These are phyloP conservation scores for Conus canariensis DNA, from an alignment of 2,888 invertebrate species.

Conservation along the genomic window DNA sequence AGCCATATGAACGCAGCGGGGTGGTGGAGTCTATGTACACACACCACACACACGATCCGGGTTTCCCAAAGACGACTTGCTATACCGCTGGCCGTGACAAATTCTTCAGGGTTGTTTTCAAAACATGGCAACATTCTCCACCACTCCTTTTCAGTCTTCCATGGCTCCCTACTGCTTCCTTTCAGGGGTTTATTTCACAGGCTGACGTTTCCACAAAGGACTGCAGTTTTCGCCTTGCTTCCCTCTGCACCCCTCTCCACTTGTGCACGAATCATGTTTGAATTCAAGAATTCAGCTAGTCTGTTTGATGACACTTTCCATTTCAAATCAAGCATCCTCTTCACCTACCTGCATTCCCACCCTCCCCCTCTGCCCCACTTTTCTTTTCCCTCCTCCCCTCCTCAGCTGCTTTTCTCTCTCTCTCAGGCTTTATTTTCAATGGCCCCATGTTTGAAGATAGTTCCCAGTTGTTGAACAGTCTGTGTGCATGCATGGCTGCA, in stretches of 20 bases:
- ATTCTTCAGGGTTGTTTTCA: not conserved
- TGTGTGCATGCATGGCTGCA: not conserved
- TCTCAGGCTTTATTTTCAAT: not conserved
- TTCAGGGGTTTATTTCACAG: too few species aligned
- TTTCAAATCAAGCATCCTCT: too few species aligned
- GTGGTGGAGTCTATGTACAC: too few species aligned
- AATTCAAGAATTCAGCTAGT: too few species aligned
- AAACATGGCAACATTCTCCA: not conserved
- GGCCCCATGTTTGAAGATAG: not conserved
- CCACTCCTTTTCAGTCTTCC: not conserved
- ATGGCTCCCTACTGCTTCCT: too few species aligned
- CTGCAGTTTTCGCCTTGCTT: too few species aligned
- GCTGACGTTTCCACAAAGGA: too few species aligned
- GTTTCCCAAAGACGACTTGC: too few species aligned
- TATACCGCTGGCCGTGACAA: not conserved
- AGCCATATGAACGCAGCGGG: not conserved
- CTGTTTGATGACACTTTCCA: too few species aligned
- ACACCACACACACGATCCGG: not conserved
- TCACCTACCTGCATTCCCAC: too few species aligned
- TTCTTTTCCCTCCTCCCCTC: slow-evolving; percentile 2
- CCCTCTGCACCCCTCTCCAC: too few species aligned
- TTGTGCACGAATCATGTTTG: too few species aligned
- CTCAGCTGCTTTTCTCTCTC: not conserved
- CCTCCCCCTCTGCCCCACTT: not conserved
- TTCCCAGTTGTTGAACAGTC: not conserved